phyloP scores from a whole-genome alignment of 2,888 invertebrate genomes.

The Cryptocephalus moraei region DNA sequence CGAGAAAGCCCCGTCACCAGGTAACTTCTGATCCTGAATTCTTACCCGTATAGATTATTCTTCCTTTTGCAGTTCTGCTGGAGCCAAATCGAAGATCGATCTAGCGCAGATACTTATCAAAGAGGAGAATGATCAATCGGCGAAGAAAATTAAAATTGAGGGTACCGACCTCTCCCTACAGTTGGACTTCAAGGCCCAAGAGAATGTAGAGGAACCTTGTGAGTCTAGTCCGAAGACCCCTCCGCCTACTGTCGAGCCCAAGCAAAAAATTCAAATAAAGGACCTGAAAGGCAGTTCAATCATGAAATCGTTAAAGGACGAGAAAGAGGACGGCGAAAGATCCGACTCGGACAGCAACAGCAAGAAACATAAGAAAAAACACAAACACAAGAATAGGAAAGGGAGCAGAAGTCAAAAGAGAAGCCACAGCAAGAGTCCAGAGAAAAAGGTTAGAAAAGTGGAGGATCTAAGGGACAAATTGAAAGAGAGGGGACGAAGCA shows the following conservation, averaged over 20 bases:
- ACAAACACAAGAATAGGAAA: conserved; percentile 19
- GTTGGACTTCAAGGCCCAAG: conserved; percentile 14
- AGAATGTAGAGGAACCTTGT: conserved; percentile 6
- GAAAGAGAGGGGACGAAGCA: conserved; percentile 11
- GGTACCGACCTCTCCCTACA: conserved; percentile 19
- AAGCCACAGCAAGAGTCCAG: conserved; percentile 7
- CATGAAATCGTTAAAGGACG: conserved; percentile 53
- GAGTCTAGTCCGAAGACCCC: neutral
- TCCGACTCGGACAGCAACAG: conserved; percentile 15
- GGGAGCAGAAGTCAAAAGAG: conserved; percentile 12
- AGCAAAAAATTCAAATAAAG: conserved; percentile 55
- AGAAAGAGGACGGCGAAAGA: conserved; percentile 36
- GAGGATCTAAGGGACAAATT: conserved; percentile 7
- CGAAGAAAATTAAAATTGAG: conserved; percentile 31
- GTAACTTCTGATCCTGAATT: neutral
- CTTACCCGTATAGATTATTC: neutral
- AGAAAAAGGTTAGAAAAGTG: conserved; percentile 1
- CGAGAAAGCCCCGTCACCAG: neutral
- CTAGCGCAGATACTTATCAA: conserved; percentile 32
- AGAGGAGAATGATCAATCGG: conserved; percentile 28
- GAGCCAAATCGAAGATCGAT: conserved; percentile 25
- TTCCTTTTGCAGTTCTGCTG: conserved; percentile 21
- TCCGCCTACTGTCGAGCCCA: conserved; percentile 5
- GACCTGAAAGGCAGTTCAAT: conserved; percentile 55
- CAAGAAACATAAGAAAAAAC: conserved; percentile 17